Percentiles rank a stretch among this genome's conserved stretches.
Conservation (phyloP, 1,140 invertebrate species). For the Bombus sylvicola region DNA sequence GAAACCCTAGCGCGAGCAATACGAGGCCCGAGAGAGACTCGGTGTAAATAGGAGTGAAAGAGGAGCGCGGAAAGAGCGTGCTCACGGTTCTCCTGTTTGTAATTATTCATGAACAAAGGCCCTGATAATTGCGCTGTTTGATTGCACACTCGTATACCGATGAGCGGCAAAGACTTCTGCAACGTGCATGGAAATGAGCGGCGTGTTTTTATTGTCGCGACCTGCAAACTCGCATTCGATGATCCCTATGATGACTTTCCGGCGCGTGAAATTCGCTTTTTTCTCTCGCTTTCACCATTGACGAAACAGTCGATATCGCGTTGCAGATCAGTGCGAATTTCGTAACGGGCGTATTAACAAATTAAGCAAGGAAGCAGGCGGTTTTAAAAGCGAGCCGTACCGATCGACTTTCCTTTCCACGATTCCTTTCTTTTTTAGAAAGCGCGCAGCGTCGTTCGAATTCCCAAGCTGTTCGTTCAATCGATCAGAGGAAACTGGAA, state of each 20-base stretch:
- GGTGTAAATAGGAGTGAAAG: slow-evolving; percentile 61
- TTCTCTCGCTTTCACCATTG: slow-evolving; percentile 9
- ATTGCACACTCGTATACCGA: slow-evolving; percentile 75
- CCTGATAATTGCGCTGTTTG: slow-evolving; percentile 77
- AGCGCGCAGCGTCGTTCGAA: slow-evolving; percentile 11
- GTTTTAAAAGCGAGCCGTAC: neutral
- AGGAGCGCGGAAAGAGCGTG: slow-evolving; percentile 51
- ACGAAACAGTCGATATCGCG: slow-evolving; percentile 17
- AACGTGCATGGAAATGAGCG: slow-evolving; percentile 74
- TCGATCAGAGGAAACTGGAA: slow-evolving; percentile 4
- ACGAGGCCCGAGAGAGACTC: slow-evolving; percentile 23
- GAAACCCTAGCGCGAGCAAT: slow-evolving; percentile 23
- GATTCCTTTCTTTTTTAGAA: slow-evolving; percentile 39
- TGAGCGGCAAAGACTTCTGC: slow-evolving; percentile 67
- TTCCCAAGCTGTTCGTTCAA: neutral
- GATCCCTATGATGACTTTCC: neutral
- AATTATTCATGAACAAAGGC: slow-evolving; percentile 79
- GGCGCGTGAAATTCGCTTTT: neutral
- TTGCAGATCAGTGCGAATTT: neutral
- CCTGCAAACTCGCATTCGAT: neutral
- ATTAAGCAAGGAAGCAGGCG: slow-evolving; percentile 16
- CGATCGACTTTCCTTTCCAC: slow-evolving; percentile 33
- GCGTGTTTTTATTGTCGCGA: slow-evolving; percentile 73
- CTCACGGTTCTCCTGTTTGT: slow-evolving; percentile 72
- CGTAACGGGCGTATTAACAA: neutral